A percentile compares a stretch with the other conserved stretches of the same genome.
Evolutionary conservation across 2,888 invertebrate genomes (phyloP).

Genomic region (Pseudanteris insignis): DNA sequence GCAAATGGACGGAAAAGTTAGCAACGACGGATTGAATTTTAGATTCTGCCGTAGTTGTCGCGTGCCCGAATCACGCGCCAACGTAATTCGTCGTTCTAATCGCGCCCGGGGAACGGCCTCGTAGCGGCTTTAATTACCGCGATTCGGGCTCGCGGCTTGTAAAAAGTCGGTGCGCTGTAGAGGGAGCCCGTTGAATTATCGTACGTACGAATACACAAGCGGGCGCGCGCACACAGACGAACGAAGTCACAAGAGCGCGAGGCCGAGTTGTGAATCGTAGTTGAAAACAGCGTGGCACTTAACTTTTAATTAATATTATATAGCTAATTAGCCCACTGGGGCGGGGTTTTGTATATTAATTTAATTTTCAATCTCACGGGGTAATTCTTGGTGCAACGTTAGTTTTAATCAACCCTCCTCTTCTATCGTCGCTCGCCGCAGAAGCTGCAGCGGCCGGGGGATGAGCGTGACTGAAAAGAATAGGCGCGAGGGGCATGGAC

Average conservation of each 20-base stretch:
- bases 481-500: conserved; percentile 27
- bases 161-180: too few relatives aligned
- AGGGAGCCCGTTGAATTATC: too few relatives aligned
- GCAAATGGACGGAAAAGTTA: conserved; percentile 49
- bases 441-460: conserved; percentile 41
- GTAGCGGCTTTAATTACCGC: too few relatives aligned
- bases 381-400: conserved; percentile 66
- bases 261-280: conserved; percentile 45
- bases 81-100: too few relatives aligned
- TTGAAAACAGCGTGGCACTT: conserved; percentile 59
- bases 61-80: too few relatives aligned
- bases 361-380: conserved; percentile 67
- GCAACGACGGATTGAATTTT: conserved; percentile 40
- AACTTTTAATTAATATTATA: conserved; percentile 67
- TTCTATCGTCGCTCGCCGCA: conserved; percentile 46
- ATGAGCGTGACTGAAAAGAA: conserved; percentile 42
- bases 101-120: too few relatives aligned
- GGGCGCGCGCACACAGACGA: too few relatives aligned
- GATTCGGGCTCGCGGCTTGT: neutral
- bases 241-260: too few relatives aligned
- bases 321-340: conserved; percentile 65
- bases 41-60: conserved; percentile 21
- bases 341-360: conserved; percentile 66
- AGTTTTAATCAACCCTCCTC: conserved; percentile 61
- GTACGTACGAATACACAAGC: conserved; percentile 31